Percentiles rank a stretch among this genome's conserved stretches.
These are phyloP conservation scores for Mirounga angustirostris DNA, from an alignment of 2,113 vertebrate genomes.

Conservation along the genomic window DNA sequence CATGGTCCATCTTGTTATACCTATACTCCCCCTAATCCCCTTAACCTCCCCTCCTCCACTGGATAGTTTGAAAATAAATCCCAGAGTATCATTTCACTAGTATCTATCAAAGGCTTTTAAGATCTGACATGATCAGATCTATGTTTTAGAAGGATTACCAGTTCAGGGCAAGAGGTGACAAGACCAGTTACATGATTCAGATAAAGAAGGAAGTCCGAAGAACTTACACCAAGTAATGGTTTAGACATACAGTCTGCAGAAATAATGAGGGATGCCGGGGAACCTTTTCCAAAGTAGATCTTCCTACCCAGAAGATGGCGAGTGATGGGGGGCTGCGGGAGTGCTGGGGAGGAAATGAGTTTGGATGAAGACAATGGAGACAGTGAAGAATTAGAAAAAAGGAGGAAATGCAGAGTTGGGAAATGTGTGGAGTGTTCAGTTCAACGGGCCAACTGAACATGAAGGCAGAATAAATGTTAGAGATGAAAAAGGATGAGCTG, in stretches of 20 bases:
- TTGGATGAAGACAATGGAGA: background rate
- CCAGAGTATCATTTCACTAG: conserved; percentile 29
- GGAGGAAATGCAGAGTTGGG: background rate
- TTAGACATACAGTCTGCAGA: no score
- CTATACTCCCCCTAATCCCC: background rate
- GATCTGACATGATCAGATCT: background rate
- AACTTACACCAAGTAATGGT: background rate
- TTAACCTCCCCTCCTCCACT: background rate
- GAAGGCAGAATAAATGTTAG: background rate
- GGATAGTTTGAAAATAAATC: conserved; percentile 40
- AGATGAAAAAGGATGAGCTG: background rate
- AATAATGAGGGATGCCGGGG: background rate
- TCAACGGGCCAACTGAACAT: background rate
- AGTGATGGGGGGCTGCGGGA: background rate
- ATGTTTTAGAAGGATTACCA: conserved; percentile 13
- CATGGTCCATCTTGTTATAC: background rate
- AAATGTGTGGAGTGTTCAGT: background rate
- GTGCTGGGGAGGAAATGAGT: background rate
- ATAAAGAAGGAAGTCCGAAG: background rate
- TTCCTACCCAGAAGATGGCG: background rate
- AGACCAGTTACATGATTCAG: background rate
- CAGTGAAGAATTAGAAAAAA: background rate
- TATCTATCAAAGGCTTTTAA: conserved; percentile 40
- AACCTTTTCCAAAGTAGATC: background rate
- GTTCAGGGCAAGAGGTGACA: background rate